Evolutionary conservation across 2,888 invertebrate genomes (phyloP), one percentile per base, ranked within the genome.

Genomic region (Drosophila anomalata): DNA sequence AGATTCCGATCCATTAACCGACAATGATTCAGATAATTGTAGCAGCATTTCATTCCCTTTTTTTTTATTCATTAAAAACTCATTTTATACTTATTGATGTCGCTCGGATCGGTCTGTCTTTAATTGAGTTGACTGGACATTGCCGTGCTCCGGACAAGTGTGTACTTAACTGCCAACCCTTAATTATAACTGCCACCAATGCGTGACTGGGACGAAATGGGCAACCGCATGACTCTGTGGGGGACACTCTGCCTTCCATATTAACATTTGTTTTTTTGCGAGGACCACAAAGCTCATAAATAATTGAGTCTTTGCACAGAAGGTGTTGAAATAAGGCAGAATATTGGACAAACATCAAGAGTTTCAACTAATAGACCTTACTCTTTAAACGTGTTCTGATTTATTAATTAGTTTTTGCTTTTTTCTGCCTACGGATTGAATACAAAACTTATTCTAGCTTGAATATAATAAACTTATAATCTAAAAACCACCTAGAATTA

Each of bases 131-230:
- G 24, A n/a, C 42, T 50, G 62, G 42, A 36, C 62, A 17, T 46
- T 29, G 9, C n/a, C 61, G 24, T 31, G n/a, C n/a, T 17, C 24
- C 24, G 3, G 41, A 29, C 24, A 14, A 11, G 14, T 12, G 31
- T 8, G 20, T 24, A 46, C 20, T 24, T 26, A 24, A 41, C 11
- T 22, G 14, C 20, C 24, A 46, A 47, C 66, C 66, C 39, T 53
- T 36, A 53, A 65, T 65, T 65, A 65, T 14, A 65, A 20, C 31
- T 52, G 11, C 29, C 46, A 31, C 6, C 65, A 66, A 65, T 47
- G 65, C 65, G 65, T 65, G 52, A 65, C 66, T 47, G 66, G 20
- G 31, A 20, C 36, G 24, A 24, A 14, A 17, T 26, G 29, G 39
- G 17, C 14, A 17, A 33, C 31, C 36, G 24, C 12, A 24, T 29